Conservation (phyloP, 2,797 vertebrate species). For the Odontamblyopus rebecca region DNA sequence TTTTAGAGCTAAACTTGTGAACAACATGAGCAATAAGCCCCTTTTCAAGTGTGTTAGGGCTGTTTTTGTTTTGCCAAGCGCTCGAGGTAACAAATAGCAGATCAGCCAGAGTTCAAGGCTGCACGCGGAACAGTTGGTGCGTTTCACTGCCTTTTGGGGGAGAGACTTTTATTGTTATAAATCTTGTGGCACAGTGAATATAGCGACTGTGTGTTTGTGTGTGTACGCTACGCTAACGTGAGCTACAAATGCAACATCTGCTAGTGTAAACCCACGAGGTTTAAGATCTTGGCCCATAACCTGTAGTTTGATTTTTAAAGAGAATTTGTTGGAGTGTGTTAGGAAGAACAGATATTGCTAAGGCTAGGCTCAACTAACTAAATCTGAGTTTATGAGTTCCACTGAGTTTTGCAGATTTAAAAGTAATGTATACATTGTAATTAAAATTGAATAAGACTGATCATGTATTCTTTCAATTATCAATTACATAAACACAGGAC, state of each 20-base stretch:
- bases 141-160: conserved; percentile 54
- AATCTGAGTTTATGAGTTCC: conserved; percentile 54
- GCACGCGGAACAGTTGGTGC: conserved; percentile 46
- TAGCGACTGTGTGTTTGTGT: conserved; percentile 23
- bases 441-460: too few species aligned
- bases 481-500: too few species aligned
- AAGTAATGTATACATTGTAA: too few species aligned
- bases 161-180: conserved; percentile 63
- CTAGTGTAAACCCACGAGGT: conserved; percentile 39
- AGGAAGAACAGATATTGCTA: conserved; percentile 27
- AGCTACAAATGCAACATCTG: conserved; percentile 25
- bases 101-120: conserved; percentile 71
- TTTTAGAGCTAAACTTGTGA: conserved; percentile 50
- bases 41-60: conserved; percentile 57
- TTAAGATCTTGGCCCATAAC: conserved; percentile 25
- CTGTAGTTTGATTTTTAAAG: conserved; percentile 14
- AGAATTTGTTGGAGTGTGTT: conserved; percentile 22
- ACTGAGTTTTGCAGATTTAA: conserved; percentile 55
- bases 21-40: conserved; percentile 61
- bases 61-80: conserved; percentile 63
- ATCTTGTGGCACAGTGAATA: conserved; percentile 42
- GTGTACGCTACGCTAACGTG: conserved; percentile 22
- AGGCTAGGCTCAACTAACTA: conserved; percentile 42
- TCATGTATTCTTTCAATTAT: too few species aligned
- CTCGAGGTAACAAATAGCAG: conserved; percentile 70